Evolutionary conservation across 2,888 invertebrate species (phyloP), one percentile per base, ranked within the genome.

Genomic region (Euplagia quadripunctaria): DNA sequence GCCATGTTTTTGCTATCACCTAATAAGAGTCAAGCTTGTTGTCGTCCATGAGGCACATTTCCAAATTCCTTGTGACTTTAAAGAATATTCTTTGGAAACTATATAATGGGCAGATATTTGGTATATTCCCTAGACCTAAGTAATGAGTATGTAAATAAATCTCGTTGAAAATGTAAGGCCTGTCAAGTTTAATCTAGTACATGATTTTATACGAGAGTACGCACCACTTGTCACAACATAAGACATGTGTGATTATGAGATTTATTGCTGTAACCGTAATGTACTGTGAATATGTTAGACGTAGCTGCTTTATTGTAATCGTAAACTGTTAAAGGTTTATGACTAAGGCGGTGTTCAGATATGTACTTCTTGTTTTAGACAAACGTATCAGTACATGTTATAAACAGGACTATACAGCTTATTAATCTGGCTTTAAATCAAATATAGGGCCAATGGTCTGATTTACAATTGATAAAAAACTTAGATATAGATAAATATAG

Each of bases 191-290:
- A 42, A 52, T 58, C 42, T 71, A 71, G 71, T 73, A 76, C 72
- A 74, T 64, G 68, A 68, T 65, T 72, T 68, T 20, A 55, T 69
- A 55, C 64, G 42, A 76, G 73, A 80, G 73, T 73, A 76, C 65
- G 31, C 69, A 68, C 67, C 61, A 71, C 65, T 76, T 81, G 74
- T 81, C 77, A 77, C 74, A 73, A 74, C 63, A 72, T 82, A 69
- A 74, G 73, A 84, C 80, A 58, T 77, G 80, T 77, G 80, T 76
- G 80, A 82, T 84, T 82, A 80, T 73, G 61, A 83, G 71, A 82
- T 80, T 83, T 83, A 80, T 75, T 67, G 66, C 74, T 58, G 42
- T 52, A 67, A 73, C 65, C 73, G 73, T 75, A 76, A 82, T 76
- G 70, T 73, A 71, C 73, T 67, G 74, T 76, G 74, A 80, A 82